Conservation (phyloP, 2,797 vertebrate genomes). For the Aldrovandia affinis region DNA sequence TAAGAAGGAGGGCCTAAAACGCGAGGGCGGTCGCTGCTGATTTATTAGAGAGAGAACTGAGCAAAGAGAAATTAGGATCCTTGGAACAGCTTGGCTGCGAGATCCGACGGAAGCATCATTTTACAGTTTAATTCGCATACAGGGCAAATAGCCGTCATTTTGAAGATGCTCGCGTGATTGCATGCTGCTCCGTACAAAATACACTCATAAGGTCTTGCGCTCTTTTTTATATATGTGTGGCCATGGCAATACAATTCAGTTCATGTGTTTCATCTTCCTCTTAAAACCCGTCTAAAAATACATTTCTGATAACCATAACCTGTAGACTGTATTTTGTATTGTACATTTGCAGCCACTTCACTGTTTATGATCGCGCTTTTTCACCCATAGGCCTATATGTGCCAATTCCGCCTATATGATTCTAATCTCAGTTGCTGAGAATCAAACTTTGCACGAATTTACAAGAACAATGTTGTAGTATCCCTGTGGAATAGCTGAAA, state of each 20-base stretch:
- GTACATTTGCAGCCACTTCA: neutral
- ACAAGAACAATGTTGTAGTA: neutral
- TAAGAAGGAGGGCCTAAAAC: constrained; percentile 76
- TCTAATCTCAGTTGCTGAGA: neutral
- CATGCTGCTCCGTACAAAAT: neutral
- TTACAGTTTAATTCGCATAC: constrained; percentile 23
- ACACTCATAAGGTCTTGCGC: neutral
- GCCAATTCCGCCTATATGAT: neutral
- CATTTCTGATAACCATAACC: neutral
- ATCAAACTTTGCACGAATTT: neutral
- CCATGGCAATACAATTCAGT: neutral
- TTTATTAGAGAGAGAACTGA: constrained; percentile 70
- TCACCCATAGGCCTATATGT: neutral
- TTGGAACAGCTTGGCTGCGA: constrained; percentile 18
- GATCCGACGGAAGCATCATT: constrained; percentile 2
- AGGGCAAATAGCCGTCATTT: neutral
- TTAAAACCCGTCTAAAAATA: neutral
- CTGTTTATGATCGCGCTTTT: neutral
- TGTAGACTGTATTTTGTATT: neutral
- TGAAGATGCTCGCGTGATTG: neutral
- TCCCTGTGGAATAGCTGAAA: neutral
- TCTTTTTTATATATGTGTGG: constrained; percentile 4
- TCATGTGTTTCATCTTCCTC: neutral
- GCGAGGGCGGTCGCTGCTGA: constrained; percentile 74
- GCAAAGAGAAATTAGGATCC: constrained; percentile 42